These are phyloP conservation scores for Anastrepha obliqua DNA, from an alignment of 1,140 invertebrate genomes.

Conservation along the genomic window DNA sequence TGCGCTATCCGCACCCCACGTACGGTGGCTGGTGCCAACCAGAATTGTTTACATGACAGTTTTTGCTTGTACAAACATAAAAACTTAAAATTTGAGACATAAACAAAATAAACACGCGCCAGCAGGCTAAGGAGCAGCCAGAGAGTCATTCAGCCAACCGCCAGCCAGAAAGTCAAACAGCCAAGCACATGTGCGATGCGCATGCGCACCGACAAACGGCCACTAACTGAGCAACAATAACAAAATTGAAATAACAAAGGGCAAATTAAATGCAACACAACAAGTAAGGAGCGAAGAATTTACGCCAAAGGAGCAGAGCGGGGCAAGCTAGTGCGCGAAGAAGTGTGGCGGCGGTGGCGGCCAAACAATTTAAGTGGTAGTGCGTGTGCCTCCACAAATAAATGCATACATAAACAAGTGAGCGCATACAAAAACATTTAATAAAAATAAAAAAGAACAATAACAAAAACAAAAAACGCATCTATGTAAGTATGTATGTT, in stretches of 20 bases:
- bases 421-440: background rate
- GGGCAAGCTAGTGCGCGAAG: background rate
- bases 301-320: background rate
- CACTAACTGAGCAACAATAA: background rate
- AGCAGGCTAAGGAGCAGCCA: background rate
- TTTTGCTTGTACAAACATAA: slow-evolving; percentile 56
- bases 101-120: slow-evolving; percentile 58
- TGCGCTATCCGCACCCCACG: background rate
- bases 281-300: background rate
- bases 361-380: background rate
- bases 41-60: slow-evolving; percentile 53
- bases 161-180: background rate
- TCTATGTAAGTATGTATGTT: background rate
- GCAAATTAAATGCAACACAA: slow-evolving; percentile 14
- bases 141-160: background rate
- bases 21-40: slow-evolving; percentile 1
- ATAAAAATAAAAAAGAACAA: background rate
- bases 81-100: slow-evolving; percentile 59
- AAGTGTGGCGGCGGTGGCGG: background rate
- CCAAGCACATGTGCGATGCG: slow-evolving; percentile 24
- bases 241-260: slow-evolving; percentile 31
- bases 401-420: slow-evolving; percentile 26
- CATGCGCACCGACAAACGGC: slow-evolving; percentile 30
- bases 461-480: background rate
- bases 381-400: slow-evolving; percentile 1